These are phyloP conservation scores for Leucania comma DNA, from an alignment of 2,888 invertebrate genomes.

Conservation along the genomic window DNA sequence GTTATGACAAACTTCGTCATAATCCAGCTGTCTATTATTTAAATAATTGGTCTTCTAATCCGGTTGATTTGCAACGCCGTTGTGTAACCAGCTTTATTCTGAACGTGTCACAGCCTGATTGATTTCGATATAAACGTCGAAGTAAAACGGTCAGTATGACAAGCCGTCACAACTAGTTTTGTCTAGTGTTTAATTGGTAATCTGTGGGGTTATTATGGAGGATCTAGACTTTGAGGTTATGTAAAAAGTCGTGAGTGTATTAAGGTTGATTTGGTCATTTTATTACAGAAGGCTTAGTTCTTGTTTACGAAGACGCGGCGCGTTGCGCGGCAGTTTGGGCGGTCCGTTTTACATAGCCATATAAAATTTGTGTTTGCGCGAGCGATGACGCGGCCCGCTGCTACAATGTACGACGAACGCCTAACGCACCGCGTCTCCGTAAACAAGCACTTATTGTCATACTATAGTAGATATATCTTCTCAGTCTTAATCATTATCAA, in stretches of 20 bases:
- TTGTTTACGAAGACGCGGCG: too few species aligned
- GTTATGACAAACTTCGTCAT: slow-evolving; percentile 24
- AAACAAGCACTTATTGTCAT: too few species aligned
- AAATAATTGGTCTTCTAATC: slow-evolving; percentile 43
- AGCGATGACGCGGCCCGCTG: too few species aligned
- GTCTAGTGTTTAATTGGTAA: slow-evolving; percentile 34
- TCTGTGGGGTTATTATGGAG: not conserved
- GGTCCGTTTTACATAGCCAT: too few species aligned
- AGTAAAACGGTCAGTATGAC: slow-evolving; percentile 45
- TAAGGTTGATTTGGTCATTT: slow-evolving; percentile 2
- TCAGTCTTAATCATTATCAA: too few species aligned
- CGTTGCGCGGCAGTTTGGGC: too few species aligned
- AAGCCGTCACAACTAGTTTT: slow-evolving; percentile 47
- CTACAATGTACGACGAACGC: too few species aligned
- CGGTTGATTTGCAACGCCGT: slow-evolving; percentile 31
- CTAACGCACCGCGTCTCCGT: too few species aligned
- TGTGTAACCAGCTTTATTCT: slow-evolving; percentile 46
- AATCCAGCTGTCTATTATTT: slow-evolving; percentile 36
- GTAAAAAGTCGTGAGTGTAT: slow-evolving; percentile 2
- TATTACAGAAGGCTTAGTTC: too few species aligned
- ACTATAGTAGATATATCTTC: too few species aligned
- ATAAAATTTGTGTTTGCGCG: too few species aligned
- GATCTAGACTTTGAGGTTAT: slow-evolving; percentile 36
- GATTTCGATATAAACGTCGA: slow-evolving; percentile 45
- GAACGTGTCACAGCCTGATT: slow-evolving; percentile 47